Conservation (phyloP, 2,797 vertebrate species). For the Sus cebifrons region DNA sequence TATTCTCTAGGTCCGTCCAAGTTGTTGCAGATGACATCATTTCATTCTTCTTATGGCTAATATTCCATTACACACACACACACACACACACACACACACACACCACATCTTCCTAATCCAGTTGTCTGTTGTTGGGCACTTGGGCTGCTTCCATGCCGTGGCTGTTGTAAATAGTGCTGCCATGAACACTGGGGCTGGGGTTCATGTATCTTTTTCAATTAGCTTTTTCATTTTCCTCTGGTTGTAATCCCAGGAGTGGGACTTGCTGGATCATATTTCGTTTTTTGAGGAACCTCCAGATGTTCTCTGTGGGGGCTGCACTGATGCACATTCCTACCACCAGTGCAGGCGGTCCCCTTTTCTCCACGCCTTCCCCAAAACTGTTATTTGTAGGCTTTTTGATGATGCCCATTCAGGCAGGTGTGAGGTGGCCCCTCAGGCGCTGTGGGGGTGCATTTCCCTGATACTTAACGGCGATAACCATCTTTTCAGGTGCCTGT, state of each 20-base stretch:
- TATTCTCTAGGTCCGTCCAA: not conserved
- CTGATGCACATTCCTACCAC: not conserved
- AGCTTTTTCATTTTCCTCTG: not conserved
- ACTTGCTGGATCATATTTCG: not conserved
- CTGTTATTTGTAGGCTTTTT: not conserved
- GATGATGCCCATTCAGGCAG: not conserved
- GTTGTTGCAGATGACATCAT: not conserved
- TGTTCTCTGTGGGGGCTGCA: not conserved
- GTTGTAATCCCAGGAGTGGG: not conserved
- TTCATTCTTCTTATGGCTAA: not conserved
- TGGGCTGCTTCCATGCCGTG: not conserved
- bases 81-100: too few species aligned
- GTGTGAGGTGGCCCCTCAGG: not conserved
- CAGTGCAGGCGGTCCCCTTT: not conserved
- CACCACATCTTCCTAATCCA: not conserved
- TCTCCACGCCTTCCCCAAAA: not conserved
- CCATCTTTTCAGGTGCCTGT: not conserved
- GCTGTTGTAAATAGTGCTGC: not conserved
- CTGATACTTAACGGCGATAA: not conserved
- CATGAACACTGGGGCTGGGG: not conserved
- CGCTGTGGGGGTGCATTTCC: not conserved
- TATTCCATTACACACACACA: not conserved
- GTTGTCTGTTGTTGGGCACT: not conserved
- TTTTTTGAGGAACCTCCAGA: not conserved
- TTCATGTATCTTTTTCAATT: not conserved